A percentile compares a stretch with the other conserved stretches of the same genome.
phyloP scores from a whole-genome alignment of 2,888 invertebrate genomes.

The Agonopterix subpropinquella region DNA sequence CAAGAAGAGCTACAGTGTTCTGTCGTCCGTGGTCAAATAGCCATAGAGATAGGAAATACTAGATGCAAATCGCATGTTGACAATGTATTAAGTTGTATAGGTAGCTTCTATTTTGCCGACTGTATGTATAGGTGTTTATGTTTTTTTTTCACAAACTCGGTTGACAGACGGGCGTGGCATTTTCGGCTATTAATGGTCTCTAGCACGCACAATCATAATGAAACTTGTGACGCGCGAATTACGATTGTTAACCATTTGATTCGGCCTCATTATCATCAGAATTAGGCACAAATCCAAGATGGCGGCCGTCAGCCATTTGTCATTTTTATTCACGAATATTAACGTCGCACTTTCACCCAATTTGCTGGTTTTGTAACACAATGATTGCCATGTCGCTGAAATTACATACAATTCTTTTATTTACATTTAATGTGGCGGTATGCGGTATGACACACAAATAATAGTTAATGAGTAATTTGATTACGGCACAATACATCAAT shows the following conservation, averaged over 20 bases:
- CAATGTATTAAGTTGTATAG: too few relatives aligned
- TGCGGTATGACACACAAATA: conserved; percentile 13
- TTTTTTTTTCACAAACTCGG: neutral
- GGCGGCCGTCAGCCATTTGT: conserved; percentile 62
- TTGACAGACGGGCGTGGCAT: conserved; percentile 22
- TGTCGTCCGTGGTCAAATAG: too few relatives aligned
- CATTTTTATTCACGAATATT: conserved; percentile 52
- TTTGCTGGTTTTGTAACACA: conserved; percentile 53
- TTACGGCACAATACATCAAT: conserved; percentile 15
- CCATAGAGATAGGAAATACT: too few relatives aligned
- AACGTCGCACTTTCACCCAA: conserved; percentile 69
- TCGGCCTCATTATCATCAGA: conserved; percentile 45
- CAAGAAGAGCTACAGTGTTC: too few relatives aligned
- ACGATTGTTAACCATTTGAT: conserved; percentile 48
- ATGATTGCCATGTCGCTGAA: conserved; percentile 33
- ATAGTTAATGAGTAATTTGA: conserved; percentile 21
- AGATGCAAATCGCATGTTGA: too few relatives aligned
- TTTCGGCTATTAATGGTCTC: conserved; percentile 27
- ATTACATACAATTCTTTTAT: conserved; percentile 43
- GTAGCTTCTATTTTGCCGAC: too few relatives aligned
- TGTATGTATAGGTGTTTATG: neutral
- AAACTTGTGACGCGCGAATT: conserved; percentile 53
- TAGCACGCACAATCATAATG: conserved; percentile 32
- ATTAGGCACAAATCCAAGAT: conserved; percentile 34
- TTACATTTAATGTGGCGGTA: conserved; percentile 27